A percentile compares a stretch with the other conserved stretches of the same genome.
These are phyloP conservation scores for Apis laboriosa DNA, from an alignment of 1,140 invertebrate species.

Conservation along the genomic window DNA sequence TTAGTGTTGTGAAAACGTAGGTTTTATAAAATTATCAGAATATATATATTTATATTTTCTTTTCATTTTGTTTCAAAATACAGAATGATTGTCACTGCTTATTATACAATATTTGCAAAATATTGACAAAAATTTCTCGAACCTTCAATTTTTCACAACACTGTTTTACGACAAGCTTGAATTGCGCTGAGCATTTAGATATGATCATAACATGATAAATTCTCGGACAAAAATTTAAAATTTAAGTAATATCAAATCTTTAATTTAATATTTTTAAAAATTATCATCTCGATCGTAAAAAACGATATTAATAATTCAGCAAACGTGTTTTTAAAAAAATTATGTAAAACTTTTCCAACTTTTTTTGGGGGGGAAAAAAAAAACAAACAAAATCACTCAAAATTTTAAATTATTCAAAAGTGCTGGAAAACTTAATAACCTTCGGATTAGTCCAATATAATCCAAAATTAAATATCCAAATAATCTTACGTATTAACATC, in stretches of 20 bases:
- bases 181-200: constrained; percentile 20
- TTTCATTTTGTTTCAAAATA: background rate
- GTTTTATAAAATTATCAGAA: background rate
- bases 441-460: too few species aligned
- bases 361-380: too few species aligned
- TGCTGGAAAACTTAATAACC: too few species aligned
- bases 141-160: constrained; percentile 34
- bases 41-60: background rate
- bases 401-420: background rate
- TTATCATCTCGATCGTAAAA: background rate
- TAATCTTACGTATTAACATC: too few species aligned
- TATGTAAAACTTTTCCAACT: too few species aligned
- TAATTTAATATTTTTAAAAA: background rate
- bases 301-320: too few species aligned
- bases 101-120: constrained; percentile 1
- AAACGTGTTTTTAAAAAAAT: too few species aligned
- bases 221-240: background rate
- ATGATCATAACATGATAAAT: background rate
- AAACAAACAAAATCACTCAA: background rate
- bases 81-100: constrained; percentile 7
- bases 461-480: too few species aligned
- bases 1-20: constrained; percentile 29
- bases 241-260: background rate
- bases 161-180: constrained; percentile 30
- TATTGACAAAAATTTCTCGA: background rate